These are phyloP conservation scores for Ichneumoninae sp. DNA, from an alignment of 2,888 invertebrate species.

Conservation along the genomic window DNA sequence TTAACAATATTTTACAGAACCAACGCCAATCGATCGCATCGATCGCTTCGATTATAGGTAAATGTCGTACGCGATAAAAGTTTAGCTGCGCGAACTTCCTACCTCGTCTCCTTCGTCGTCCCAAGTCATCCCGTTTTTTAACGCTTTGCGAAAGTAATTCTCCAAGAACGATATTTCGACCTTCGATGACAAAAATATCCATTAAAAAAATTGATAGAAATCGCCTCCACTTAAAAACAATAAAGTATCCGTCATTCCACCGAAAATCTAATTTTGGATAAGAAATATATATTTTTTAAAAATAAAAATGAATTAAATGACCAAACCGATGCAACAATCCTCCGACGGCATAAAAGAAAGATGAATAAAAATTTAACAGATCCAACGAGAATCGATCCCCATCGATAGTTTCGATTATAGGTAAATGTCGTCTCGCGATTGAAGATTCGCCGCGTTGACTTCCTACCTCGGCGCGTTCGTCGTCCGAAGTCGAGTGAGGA, in stretches of 20 bases:
- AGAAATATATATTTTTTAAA: too few relatives aligned
- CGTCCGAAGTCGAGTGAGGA: neutral
- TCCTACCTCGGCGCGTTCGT: slow-evolving; percentile 23
- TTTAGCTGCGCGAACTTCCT: slow-evolving; percentile 13
- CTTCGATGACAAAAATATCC: slow-evolving; percentile 18
- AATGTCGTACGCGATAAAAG: neutral
- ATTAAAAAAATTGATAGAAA: neutral
- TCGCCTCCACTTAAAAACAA: neutral
- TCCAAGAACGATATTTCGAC: slow-evolving; percentile 67
- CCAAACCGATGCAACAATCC: too few relatives aligned
- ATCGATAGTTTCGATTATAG: neutral
- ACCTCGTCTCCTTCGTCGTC: slow-evolving; percentile 14
- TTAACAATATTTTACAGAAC: too few relatives aligned
- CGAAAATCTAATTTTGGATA: neutral
- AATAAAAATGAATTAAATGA: too few relatives aligned
- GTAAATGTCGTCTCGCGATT: neutral
- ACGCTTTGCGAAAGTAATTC: slow-evolving; percentile 68
- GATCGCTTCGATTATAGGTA: neutral
- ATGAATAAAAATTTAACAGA: neutral
- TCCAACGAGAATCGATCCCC: neutral
- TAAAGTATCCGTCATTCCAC: neutral
- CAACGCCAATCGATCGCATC: neutral
- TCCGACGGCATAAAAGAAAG: neutral
- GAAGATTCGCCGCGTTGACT: slow-evolving; percentile 25
- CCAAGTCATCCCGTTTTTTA: slow-evolving; percentile 53